Evolutionary conservation across 2,113 vertebrate species (phyloP).

Genomic region (Ceyx cyanopectus): DNA sequence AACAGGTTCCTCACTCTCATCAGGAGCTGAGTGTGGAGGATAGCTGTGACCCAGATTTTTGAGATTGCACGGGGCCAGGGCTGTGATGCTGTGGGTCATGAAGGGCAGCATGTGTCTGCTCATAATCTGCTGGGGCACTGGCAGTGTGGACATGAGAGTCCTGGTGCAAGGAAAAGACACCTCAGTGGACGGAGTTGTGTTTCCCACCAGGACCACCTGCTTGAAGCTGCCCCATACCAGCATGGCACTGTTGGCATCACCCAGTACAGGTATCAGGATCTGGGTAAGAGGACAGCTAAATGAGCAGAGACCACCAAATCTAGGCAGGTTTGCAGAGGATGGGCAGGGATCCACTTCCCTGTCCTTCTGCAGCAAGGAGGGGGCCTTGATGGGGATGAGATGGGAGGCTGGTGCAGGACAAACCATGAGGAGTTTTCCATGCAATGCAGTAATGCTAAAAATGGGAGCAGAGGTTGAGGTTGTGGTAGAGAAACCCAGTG

Average conservation of each 20-base stretch:
- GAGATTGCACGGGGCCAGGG: not conserved
- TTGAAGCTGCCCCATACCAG: not conserved
- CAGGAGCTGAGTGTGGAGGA: not conserved
- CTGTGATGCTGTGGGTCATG: not conserved
- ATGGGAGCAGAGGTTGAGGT: not conserved
- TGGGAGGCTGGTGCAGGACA: not conserved
- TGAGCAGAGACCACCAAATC: not conserved
- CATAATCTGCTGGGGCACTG: not conserved
- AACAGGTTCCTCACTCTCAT: not conserved
- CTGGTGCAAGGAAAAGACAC: not conserved
- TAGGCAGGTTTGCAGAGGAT: not conserved
- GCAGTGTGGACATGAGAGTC: not conserved
- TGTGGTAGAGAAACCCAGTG: accelerated
- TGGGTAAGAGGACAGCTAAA: not conserved
- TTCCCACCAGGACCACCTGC: accelerated
- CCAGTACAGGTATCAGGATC: accelerated
- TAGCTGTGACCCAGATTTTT: not conserved
- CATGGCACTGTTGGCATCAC: not conserved
- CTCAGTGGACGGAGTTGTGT: not conserved
- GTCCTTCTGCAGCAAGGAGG: not conserved
- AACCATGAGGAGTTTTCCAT: accelerated
- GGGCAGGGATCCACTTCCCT: not conserved
- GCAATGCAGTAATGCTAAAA: accelerated
- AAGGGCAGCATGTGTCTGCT: not conserved
- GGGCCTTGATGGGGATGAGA: not conserved